Evolutionary conservation across 1,140 invertebrate species (phyloP).

Genomic region (Yoshiicerus persimilis): DNA sequence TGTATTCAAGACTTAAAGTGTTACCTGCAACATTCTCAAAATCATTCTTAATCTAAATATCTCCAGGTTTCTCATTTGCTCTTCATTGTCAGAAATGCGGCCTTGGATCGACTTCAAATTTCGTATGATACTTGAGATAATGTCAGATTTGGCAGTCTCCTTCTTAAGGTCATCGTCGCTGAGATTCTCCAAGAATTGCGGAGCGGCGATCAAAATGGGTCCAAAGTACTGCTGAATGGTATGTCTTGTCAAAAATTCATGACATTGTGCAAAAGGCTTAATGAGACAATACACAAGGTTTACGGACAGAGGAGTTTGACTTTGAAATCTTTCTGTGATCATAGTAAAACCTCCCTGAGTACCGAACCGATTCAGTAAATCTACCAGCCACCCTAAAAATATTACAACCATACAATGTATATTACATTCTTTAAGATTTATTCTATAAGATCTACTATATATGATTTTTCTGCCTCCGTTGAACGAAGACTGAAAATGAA

Average conservation of each 20-base stretch:
- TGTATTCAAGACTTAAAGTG: not conserved
- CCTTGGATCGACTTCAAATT: slow-evolving; percentile 84
- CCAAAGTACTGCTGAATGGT: slow-evolving; percentile 91
- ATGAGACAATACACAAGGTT: slow-evolving; percentile 81
- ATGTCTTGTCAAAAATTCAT: slow-evolving; percentile 84
- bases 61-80: slow-evolving; percentile 84
- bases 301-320: slow-evolving; percentile 68
- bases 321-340: slow-evolving; percentile 77
- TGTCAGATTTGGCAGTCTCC: slow-evolving; percentile 92
- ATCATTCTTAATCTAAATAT: slow-evolving; percentile 97
- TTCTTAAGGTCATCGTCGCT: slow-evolving; percentile 97
- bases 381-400: slow-evolving; percentile 85
- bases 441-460: too few species aligned
- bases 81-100: slow-evolving; percentile 72
- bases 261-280: slow-evolving; percentile 87
- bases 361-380: slow-evolving; percentile 93
- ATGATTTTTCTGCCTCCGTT: too few species aligned
- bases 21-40: slow-evolving; percentile 60
- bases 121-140: slow-evolving; percentile 85
- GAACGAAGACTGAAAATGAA: too few species aligned
- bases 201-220: slow-evolving; percentile 89
- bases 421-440: too few species aligned
- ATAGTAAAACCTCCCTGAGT: slow-evolving; percentile 84
- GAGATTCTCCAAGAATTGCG: slow-evolving; percentile 85
- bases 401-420: too few species aligned